Evolutionary conservation across 2,797 vertebrate genomes (phyloP), one percentile per base, ranked within the genome.

Genomic region (Darevskia mixta): DNA sequence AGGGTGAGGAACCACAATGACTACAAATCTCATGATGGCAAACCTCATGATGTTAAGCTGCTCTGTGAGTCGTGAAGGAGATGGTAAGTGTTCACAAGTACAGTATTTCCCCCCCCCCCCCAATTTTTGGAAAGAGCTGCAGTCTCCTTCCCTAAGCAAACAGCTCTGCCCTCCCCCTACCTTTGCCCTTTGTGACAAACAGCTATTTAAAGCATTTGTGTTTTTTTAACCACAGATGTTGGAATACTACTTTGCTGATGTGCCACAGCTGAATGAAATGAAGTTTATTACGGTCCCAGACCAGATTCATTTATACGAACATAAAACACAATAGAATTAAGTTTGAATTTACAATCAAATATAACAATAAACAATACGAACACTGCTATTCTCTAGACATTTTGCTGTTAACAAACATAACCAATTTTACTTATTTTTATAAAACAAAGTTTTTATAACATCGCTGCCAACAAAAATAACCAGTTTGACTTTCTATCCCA

Each of bases 221-320:
- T 10, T 45, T 49, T 43, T 69, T 90, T 90, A 86, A 83, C 23
- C 45, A 13, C 20, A 90, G 88, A 89, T 75, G n/a, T 86, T 90
- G 27, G 49, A 89, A 93, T 77, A 35, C 76, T 82, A 71, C 90
- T 90, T 84, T 88, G 35, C 88, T 77, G 49, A 43, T 89, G 75
- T 88, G 77, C 18, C 85, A 83, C 82, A 87, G 38, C 45, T 49
- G 45, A 49, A 49, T 49, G 45, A 49, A 49, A 11, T 49, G 45
- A 49, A 49, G 45, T 10, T 49, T 13, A 49, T 49, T 49, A 11
- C 10, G 11, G 49, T 49, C 11, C 45, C 45, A 49, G 45, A 49
- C 45, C 45, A 49, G 45, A 49, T 49, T 13, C 11, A 49, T 3
- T 13, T 49, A 49, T 13, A 49, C 11, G 11, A 49, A 49, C 45